A percentile compares a stretch with the other conserved stretches of the same genome.
Conservation (phyloP, 2,797 vertebrate species). For the Mormyrops attenuatus region DNA sequence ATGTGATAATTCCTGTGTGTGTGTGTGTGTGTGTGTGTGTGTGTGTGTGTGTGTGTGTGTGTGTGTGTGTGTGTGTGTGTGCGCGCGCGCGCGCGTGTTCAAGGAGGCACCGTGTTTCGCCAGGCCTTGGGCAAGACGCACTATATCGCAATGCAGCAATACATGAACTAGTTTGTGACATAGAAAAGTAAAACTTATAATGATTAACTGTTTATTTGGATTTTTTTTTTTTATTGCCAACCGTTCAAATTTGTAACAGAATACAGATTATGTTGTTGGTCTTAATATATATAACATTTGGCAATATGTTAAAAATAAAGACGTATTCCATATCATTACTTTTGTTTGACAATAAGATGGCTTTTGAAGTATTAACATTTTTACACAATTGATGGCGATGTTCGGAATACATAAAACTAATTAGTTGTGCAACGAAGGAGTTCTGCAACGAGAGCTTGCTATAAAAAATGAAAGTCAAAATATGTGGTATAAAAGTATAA, state of each 20-base stretch:
- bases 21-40: background rate
- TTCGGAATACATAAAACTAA: background rate
- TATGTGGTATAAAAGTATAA: background rate
- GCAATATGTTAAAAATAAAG: background rate
- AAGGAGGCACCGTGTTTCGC: too few relatives aligned
- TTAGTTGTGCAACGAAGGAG: background rate
- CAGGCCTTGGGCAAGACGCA: background rate
- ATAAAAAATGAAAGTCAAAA: background rate
- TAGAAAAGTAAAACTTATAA: background rate
- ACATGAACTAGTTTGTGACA: background rate
- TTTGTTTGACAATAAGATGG: background rate
- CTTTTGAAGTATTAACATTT: background rate
- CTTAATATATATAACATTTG: background rate
- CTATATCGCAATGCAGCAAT: background rate
- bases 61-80: too few relatives aligned
- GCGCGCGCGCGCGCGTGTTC: too few relatives aligned
- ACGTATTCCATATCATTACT: background rate
- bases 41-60: too few relatives aligned
- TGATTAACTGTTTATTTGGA: background rate
- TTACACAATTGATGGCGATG: background rate
- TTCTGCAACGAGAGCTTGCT: background rate
- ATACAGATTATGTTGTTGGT: background rate
- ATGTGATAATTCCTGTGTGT: background rate
- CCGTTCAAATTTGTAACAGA: background rate
- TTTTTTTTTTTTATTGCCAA: background rate